Conservation (phyloP, 2,888 invertebrate species). For the Spicauda simplicius region DNA sequence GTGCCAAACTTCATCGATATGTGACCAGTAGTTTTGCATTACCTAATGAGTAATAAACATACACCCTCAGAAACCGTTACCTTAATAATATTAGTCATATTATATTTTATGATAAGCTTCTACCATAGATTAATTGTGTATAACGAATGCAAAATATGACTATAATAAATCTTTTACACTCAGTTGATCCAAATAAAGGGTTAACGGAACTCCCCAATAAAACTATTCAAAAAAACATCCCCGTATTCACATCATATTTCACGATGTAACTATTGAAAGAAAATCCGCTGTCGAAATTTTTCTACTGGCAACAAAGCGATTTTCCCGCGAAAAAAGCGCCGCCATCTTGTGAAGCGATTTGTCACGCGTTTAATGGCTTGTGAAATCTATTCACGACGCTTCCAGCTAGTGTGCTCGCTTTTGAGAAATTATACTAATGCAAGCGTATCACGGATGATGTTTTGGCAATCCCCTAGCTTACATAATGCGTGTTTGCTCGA, state of each 20-base stretch:
- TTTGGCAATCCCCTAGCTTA: slow-evolving; percentile 38
- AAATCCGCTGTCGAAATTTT: slow-evolving; percentile 68
- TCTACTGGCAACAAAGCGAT: slow-evolving; percentile 60
- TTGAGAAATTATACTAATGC: slow-evolving; percentile 42
- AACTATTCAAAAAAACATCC: slow-evolving; percentile 48
- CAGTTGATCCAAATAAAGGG: slow-evolving; percentile 62
- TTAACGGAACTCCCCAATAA: slow-evolving; percentile 66
- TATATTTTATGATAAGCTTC: not conserved
- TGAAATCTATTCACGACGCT: slow-evolving; percentile 79
- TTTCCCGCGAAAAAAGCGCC: slow-evolving; percentile 74
- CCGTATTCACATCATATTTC: slow-evolving; percentile 58
- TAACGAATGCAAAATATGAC: slow-evolving; percentile 14
- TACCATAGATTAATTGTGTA: not conserved
- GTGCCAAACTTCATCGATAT: too few species aligned
- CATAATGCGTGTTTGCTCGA: slow-evolving; percentile 32
- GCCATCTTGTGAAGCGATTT: slow-evolving; percentile 82
- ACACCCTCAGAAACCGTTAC: too few species aligned
- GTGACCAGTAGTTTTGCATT: too few species aligned
- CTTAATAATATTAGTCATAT: too few species aligned
- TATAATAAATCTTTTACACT: slow-evolving; percentile 49
- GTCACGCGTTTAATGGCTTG: slow-evolving; percentile 86
- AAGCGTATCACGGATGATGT: slow-evolving; percentile 36
- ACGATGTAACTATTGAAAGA: slow-evolving; percentile 67
- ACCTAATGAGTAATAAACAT: too few species aligned
- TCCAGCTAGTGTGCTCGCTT: slow-evolving; percentile 48